Base-by-base conservation (phyloP, 2,888 invertebrate genomes). In the Megastigmus dorsalis region DNA sequence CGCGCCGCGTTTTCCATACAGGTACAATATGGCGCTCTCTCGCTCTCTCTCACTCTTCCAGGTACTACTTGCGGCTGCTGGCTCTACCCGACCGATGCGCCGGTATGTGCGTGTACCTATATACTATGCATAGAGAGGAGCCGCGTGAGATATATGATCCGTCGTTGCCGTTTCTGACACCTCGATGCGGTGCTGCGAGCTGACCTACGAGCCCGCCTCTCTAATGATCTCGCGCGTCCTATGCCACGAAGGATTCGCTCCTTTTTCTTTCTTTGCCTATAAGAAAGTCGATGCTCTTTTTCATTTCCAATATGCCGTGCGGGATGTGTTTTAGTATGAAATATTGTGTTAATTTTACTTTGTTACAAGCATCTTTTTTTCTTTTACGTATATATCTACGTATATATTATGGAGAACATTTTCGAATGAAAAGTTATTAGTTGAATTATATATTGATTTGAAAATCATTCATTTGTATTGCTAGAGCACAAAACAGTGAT, bases 141-240 rank as follows among this genome's bases (percentile, higher is more conserved):
- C 20, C 45, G 7, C 30, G 45, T 28, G 23, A 73, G 45, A 60
- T 73, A 73, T 74, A 67, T 68, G 62, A 67, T 74, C 68, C 62
- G 36, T 30, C 36, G 36, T 28, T 28, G 66, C 59, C 59, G 45
- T 36, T 48, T 43, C 38, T 60, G 68, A 62, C 62, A 68, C 74
- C 62, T 67, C 48, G 33, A 20, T 10, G 28, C n/a, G n/a, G n/a
- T n/a, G n/a, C n/a, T n/a, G n/a, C n/a, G 18, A n/a, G 20, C 26
- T 13, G 26, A 43, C 50, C 55, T 57, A 20, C 5, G 10, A 9
- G 28, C 26, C n/a, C 57, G 28, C 23, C 36, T 28, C 23, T 50
- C 43, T 74, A 62, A 74, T 68, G 50, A 74, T 68, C 67, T 68
- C 67, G 33, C 18, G 26, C 15, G 15, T 15, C 36, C 36, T 15